These are phyloP conservation scores for Charina bottae DNA, from an alignment of 2,113 vertebrate species.

Conservation along the genomic window DNA sequence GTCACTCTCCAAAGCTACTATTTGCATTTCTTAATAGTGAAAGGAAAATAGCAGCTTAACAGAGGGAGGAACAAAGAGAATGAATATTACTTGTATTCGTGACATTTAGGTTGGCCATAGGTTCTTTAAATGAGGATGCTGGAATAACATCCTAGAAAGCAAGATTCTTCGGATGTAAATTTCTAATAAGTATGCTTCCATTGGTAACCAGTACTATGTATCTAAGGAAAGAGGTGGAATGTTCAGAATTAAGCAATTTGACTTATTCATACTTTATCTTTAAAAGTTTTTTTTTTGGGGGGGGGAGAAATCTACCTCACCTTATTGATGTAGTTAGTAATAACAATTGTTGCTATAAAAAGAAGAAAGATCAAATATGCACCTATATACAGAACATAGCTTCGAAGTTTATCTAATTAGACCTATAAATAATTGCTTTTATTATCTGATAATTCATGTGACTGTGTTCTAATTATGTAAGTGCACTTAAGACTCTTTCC, in stretches of 20 bases:
- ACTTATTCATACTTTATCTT: not conserved
- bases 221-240: not conserved
- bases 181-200: not conserved
- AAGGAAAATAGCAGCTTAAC: not conserved
- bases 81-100: not conserved
- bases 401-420: slow-evolving; percentile 14
- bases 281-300: not conserved
- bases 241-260: not conserved
- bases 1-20: not conserved
- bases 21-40: not conserved
- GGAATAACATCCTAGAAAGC: not conserved
- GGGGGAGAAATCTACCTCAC: no score
- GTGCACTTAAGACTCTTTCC: not conserved
- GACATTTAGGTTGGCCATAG: not conserved
- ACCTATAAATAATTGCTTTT: slow-evolving; percentile 31
- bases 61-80: not conserved
- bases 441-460: not conserved
- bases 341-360: not conserved
- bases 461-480: slow-evolving; percentile 19
- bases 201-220: not conserved
- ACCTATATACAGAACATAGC: not conserved
- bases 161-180: not conserved
- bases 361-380: not conserved
- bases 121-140: no score
- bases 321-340: not conserved